phyloP scores from a whole-genome alignment of 92 coral and sea anemone genomes.

The Desmophyllum pertusum region DNA sequence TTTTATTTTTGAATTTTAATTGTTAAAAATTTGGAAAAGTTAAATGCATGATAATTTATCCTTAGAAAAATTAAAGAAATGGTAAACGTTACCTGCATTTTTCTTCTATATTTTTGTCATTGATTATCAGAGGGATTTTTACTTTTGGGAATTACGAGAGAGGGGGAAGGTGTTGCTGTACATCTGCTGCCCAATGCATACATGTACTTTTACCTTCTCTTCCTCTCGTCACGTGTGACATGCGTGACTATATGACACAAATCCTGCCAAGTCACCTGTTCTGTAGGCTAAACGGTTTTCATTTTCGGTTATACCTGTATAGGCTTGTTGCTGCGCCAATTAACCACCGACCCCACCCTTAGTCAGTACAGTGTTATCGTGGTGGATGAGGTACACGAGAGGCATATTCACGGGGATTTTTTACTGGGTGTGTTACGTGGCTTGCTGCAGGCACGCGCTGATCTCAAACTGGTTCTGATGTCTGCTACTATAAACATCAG shows the following conservation, averaged over 20 bases:
- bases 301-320: not conserved
- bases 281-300: not conserved
- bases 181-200: too few relatives aligned
- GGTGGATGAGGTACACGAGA: constrained; percentile 97
- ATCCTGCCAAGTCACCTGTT: not conserved
- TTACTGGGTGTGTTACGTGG: constrained; percentile 91
- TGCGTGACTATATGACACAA: not conserved
- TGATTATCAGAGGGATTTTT: too few relatives aligned
- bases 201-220: too few relatives aligned
- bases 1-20: too few relatives aligned
- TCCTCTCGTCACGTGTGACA: too few relatives aligned
- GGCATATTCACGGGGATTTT: constrained; percentile 98
- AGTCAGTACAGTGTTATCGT: constrained; percentile 92
- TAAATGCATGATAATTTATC: too few relatives aligned
- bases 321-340: constrained; percentile 92
- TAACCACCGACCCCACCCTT: constrained; percentile 92
- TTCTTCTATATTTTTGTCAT: too few relatives aligned
- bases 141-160: too few relatives aligned
- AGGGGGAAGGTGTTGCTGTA: too few relatives aligned
- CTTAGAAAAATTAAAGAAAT: too few relatives aligned
- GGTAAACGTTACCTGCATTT: too few relatives aligned
- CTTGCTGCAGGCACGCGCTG: constrained; percentile 85
- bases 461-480: constrained; percentile 93
- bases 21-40: too few relatives aligned
- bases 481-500: constrained; percentile 97